Percentiles rank a stretch among this genome's conserved stretches.
phyloP scores from a whole-genome alignment of 2,888 invertebrate species.

The Muscina levida region DNA sequence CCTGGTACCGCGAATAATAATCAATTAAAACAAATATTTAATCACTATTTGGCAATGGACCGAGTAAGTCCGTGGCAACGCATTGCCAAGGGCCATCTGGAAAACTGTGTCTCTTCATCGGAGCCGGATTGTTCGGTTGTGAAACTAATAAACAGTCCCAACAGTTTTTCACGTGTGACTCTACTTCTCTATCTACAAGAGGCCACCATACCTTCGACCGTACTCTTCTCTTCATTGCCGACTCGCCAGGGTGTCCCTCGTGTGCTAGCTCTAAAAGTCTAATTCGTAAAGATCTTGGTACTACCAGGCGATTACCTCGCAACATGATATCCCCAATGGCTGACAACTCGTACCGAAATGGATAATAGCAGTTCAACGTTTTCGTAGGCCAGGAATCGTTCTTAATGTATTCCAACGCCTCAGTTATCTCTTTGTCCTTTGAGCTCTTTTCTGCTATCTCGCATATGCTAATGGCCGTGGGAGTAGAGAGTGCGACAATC shows the following conservation, averaged over 20 bases:
- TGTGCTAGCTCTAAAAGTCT: not conserved
- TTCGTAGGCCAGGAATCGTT: not conserved
- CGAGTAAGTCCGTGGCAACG: slow-evolving; percentile 14
- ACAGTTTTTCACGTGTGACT: slow-evolving; percentile 12
- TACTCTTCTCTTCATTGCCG: slow-evolving; percentile 34
- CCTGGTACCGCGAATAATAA: slow-evolving; percentile 51
- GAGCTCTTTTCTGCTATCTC: not conserved
- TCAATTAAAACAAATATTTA: slow-evolving; percentile 48
- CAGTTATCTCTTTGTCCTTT: not conserved
- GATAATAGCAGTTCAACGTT: not conserved
- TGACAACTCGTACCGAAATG: not conserved
- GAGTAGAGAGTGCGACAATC: not conserved
- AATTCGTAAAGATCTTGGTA: not conserved
- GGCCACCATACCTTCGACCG: slow-evolving; percentile 39
- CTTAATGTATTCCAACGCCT: not conserved
- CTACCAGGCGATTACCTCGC: not conserved
- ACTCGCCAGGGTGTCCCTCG: slow-evolving; percentile 21
- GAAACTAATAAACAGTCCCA: slow-evolving; percentile 17
- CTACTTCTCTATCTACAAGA: slow-evolving; percentile 36
- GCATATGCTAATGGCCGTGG: not conserved
- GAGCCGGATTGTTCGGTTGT: slow-evolving; percentile 11
- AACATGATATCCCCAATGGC: not conserved
- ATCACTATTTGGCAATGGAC: slow-evolving; percentile 35
- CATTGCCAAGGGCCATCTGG: slow-evolving; percentile 23
- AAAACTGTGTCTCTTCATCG: slow-evolving; percentile 11